Percentiles rank a stretch among this genome's conserved stretches.
phyloP scores from a whole-genome alignment of 2,797 vertebrate species.

The Coreius guichenoti region DNA sequence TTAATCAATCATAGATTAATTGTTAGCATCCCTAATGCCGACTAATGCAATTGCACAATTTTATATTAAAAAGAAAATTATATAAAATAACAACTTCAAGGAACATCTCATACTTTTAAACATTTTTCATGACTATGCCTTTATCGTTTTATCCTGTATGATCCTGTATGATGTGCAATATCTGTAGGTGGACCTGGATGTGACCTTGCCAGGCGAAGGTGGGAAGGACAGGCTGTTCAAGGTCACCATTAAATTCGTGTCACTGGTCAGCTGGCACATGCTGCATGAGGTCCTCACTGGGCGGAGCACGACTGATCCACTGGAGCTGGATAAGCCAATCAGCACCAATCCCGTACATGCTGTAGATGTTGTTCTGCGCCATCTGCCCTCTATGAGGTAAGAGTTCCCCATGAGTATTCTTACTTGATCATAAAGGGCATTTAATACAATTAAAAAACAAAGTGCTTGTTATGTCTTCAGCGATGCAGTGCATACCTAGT shows the following conservation, averaged over 20 bases:
- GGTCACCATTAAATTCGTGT: slow-evolving; percentile 94
- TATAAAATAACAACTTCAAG: background rate
- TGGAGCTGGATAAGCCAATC: slow-evolving; percentile 96
- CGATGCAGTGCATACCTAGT: background rate
- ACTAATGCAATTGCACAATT: background rate
- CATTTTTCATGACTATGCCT: background rate
- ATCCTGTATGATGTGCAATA: background rate
- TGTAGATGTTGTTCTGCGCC: slow-evolving; percentile 95
- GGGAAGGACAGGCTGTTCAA: slow-evolving; percentile 98
- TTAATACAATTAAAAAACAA: background rate
- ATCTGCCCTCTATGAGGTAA: slow-evolving; percentile 99
- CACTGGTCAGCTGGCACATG: slow-evolving; percentile 97
- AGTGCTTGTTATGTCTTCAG: background rate
- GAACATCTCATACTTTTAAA: background rate
- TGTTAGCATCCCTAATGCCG: background rate
- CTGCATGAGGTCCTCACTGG: slow-evolving; percentile 96
- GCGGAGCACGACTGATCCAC: slow-evolving; percentile 83
- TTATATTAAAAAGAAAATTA: background rate
- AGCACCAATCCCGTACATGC: slow-evolving; percentile 98
- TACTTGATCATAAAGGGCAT: background rate
- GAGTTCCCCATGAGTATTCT: slow-evolving; percentile 29
- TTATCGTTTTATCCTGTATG: background rate
- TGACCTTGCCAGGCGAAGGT: slow-evolving; percentile 95
- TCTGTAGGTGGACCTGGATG: slow-evolving; percentile 93
- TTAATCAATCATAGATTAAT: too few relatives aligned